These are phyloP conservation scores for Lycaon pictus DNA, from an alignment of 2,113 vertebrate species.

Conservation along the genomic window DNA sequence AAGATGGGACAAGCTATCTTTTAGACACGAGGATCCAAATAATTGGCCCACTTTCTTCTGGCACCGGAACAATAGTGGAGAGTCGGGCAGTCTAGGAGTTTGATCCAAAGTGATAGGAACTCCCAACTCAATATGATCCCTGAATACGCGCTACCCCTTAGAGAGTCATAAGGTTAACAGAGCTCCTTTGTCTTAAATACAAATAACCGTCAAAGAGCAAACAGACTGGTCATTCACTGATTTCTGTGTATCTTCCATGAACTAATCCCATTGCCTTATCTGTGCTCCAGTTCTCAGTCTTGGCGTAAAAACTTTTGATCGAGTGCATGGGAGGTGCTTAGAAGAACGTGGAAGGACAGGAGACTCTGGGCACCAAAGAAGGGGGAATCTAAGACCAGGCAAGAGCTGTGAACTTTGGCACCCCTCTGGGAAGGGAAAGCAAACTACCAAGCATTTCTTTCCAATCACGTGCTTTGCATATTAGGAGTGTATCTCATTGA, in stretches of 20 bases:
- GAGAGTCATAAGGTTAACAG: not conserved
- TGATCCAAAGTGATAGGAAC: not conserved
- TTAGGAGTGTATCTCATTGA: not conserved
- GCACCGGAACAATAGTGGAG: not conserved
- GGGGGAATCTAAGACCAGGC: not conserved
- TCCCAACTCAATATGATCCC: not conserved
- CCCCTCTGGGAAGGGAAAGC: not conserved
- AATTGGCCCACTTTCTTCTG: not conserved
- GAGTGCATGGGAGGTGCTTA: not conserved
- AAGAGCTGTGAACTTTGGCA: not conserved
- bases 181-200: not conserved
- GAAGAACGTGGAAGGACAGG: not conserved
- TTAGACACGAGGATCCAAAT: not conserved
- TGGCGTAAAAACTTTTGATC: not conserved
- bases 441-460: not conserved
- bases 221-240: not conserved
- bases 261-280: not conserved
- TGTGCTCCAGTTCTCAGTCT: not conserved
- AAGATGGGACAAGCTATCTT: not conserved
- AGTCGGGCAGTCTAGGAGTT: not conserved
- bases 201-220: not conserved
- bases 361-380: not conserved
- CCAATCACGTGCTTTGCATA: no score
- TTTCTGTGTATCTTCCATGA: not conserved
- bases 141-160: not conserved